Evolutionary conservation across 2,113 vertebrate species (phyloP).

Genomic region (Chionodraco myersi): DNA sequence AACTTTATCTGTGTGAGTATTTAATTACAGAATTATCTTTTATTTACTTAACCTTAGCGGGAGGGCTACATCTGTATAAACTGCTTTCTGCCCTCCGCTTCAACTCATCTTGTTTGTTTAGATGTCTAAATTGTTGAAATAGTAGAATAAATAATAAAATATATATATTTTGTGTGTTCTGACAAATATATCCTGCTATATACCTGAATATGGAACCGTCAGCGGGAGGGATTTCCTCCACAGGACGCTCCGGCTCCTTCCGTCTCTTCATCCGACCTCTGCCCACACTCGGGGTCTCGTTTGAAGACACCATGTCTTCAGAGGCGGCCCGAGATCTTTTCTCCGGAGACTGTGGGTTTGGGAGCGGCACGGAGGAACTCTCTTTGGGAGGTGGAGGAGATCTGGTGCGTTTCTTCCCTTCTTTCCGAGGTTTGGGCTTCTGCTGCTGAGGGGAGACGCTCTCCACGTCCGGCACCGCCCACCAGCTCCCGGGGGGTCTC

Average conservation of each 20-base stretch:
- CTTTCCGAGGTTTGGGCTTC: slow-evolving; percentile 1
- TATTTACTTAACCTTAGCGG: no score
- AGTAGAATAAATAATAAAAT: no score
- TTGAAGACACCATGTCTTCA: slow-evolving; percentile 55
- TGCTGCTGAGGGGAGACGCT: background rate
- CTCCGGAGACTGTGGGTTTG: background rate
- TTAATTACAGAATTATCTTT: no score
- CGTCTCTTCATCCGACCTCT: background rate
- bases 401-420: slow-evolving; percentile 24
- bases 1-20: no score
- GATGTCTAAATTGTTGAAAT: no score
- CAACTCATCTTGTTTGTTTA: no score
- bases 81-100: no score
- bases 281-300: background rate
- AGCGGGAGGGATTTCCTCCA: background rate
- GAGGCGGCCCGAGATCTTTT: slow-evolving; percentile 60
- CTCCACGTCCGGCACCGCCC: slow-evolving; percentile 29
- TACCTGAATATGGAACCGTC: background rate
- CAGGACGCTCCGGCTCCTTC: background rate
- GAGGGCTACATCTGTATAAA: no score
- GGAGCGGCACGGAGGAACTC: slow-evolving; percentile 6
- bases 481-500: slow-evolving; percentile 61
- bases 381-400: slow-evolving; percentile 28
- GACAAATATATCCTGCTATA: no score
- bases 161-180: no score